Evolutionary conservation across 2,113 vertebrate genomes (phyloP), one percentile per base, ranked within the genome.

Genomic region (Dryoscopus gambensis): DNA sequence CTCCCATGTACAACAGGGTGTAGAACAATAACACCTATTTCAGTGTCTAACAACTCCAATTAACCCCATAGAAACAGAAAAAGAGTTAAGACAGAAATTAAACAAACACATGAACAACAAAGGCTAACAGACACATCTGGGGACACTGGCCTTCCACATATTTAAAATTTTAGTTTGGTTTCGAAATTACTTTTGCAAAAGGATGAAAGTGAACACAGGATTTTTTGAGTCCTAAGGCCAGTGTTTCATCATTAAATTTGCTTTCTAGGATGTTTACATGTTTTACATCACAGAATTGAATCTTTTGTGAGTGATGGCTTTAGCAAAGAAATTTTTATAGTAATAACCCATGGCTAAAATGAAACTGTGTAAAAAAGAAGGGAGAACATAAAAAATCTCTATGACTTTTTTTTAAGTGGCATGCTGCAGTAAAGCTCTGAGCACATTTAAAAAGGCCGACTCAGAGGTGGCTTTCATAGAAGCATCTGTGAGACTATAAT

Each of bases 401-500:
- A 4, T 18, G 56, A 37, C 30, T 63, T 53, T 30, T 28, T 13
- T 21, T 17, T 1, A 5, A 57, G 53, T 39, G 15, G 60, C 79
- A 75, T 74, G 52, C 22, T 57, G 24, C 33, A 14, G 28, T 35
- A 80, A 37, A 65, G 46, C 63, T 47, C 28, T 21, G 19, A 63
- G 42, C 35, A 35, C 21, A 64, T 84, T 65, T 46, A 12, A 44
- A 83, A 69, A 88, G 11, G 31, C 49, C 4, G 3, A 30, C 37
- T 70, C 35, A 30, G 81, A 79, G 9, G 11, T 25, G 28, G 65
- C 20, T 85, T 85, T 84, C 33, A 39, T 4, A 35, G 20, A 75
- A 64, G 15, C 49, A 67, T 31, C 87, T 62, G 17, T 24, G 47
- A 95, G 50, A 33, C 79, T 78, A 13, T 67, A 96, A 93, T 95